These are phyloP conservation scores for Chloropsis cyanopogon DNA, from an alignment of 2,113 vertebrate genomes.

Conservation along the genomic window DNA sequence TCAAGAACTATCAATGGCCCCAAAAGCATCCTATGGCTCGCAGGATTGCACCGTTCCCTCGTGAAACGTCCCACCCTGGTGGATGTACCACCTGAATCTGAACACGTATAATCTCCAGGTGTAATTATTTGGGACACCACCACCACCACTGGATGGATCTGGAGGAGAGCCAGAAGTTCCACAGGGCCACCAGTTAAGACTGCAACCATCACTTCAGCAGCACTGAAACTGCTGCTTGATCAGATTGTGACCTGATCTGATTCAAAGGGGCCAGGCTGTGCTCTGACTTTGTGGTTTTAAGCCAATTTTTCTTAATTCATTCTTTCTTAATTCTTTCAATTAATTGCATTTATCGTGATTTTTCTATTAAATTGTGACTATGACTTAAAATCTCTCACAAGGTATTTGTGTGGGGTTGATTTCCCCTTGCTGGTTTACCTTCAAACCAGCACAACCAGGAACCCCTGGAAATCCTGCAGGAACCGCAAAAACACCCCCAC, in stretches of 20 bases:
- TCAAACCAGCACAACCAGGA: not conserved
- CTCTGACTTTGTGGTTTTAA: not conserved
- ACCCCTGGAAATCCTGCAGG: not conserved
- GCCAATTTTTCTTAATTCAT: not conserved
- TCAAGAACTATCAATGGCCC: not conserved
- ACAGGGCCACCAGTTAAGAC: not conserved
- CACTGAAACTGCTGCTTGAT: not conserved
- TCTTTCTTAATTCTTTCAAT: no score
- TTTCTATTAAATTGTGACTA: not conserved
- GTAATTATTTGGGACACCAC: not conserved
- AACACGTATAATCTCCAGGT: fast-evolving
- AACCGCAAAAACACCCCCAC: no score
- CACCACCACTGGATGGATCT: not conserved
- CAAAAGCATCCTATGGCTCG: not conserved
- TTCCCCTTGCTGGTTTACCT: not conserved
- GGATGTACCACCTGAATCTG: not conserved
- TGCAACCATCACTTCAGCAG: no score
- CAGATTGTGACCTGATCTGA: not conserved
- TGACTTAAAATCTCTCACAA: not conserved
- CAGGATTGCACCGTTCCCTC: not conserved
- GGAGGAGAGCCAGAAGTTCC: not conserved
- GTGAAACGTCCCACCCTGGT: not conserved
- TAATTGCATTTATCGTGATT: not conserved
- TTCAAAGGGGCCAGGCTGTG: not conserved
- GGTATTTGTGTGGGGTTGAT: not conserved